phyloP scores from a whole-genome alignment of 1,140 invertebrate species.

The Macrobrachium rosenbergii region DNA sequence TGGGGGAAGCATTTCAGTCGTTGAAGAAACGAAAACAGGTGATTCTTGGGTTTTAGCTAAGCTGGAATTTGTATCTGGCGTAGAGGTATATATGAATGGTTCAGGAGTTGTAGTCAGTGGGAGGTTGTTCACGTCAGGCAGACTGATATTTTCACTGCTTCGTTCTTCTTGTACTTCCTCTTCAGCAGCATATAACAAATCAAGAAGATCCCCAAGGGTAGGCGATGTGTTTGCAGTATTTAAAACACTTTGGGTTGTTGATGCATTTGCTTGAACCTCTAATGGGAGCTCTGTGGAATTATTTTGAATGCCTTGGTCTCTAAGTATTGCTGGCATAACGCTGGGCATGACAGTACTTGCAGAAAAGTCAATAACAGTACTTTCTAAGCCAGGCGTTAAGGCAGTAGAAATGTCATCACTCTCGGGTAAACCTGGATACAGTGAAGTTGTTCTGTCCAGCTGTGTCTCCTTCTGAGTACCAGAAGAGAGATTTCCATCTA shows the following conservation, averaged over 20 bases:
- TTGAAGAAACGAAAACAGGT: too few species aligned
- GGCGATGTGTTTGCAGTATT: neutral
- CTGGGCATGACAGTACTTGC: too few species aligned
- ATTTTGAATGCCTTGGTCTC: too few species aligned
- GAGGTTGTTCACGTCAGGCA: neutral
- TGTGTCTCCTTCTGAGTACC: neutral
- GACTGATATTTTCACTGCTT: neutral
- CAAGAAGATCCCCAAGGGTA: constrained; percentile 18
- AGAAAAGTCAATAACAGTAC: too few species aligned
- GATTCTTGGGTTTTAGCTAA: neutral
- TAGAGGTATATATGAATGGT: constrained; percentile 6
- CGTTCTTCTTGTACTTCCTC: constrained; percentile 16
- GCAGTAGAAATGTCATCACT: too few species aligned
- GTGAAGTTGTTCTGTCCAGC: too few species aligned
- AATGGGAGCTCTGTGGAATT: neutral
- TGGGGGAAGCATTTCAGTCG: neutral
- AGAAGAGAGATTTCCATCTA: neutral
- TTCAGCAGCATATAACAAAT: constrained; percentile 29
- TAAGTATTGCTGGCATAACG: too few species aligned
- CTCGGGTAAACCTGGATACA: too few species aligned
- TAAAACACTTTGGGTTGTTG: neutral
- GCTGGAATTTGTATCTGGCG: neutral
- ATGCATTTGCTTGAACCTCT: neutral
- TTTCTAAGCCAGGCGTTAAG: too few species aligned
- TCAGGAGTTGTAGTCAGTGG: neutral